Percentiles rank a stretch among this genome's conserved stretches.
Evolutionary conservation across 2,888 invertebrate species (phyloP).

Genomic region (Deroplatys truncata): DNA sequence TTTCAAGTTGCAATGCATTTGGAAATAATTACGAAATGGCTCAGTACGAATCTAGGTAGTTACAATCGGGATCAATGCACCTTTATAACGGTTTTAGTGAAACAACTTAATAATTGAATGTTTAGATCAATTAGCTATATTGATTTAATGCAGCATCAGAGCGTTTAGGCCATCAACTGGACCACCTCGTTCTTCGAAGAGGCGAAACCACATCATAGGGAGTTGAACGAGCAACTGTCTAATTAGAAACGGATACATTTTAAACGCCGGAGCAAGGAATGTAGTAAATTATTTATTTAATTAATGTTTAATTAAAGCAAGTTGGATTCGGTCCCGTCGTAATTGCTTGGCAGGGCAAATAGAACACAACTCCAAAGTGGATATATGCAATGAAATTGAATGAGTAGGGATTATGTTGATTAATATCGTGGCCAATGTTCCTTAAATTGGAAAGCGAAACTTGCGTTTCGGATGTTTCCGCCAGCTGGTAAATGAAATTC

Average conservation of each 20-base stretch:
- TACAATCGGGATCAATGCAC: too few species aligned
- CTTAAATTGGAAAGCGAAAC: background rate
- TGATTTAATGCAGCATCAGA: background rate
- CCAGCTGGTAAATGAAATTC: background rate
- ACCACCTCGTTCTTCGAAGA: background rate
- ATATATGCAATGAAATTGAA: background rate
- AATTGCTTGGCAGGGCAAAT: background rate
- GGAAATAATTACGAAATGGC: too few species aligned
- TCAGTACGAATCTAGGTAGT: too few species aligned
- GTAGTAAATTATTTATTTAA: background rate
- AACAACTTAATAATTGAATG: too few species aligned
- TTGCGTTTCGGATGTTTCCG: background rate
- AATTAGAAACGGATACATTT: background rate
- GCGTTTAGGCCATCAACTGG: background rate
- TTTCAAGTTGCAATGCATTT: too few species aligned
- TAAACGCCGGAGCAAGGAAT: background rate
- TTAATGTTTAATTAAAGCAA: background rate
- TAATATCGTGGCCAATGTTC: background rate
- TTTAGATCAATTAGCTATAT: background rate
- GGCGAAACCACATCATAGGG: background rate
- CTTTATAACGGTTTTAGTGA: too few species aligned
- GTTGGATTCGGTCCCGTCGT: background rate
- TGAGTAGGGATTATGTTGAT: background rate
- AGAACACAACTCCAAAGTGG: background rate
- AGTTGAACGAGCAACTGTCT: background rate